A percentile compares a stretch with the other conserved stretches of the same genome.
These are phyloP conservation scores for Steromphala cineraria DNA, from an alignment of 2,888 invertebrate genomes.

Conservation along the genomic window DNA sequence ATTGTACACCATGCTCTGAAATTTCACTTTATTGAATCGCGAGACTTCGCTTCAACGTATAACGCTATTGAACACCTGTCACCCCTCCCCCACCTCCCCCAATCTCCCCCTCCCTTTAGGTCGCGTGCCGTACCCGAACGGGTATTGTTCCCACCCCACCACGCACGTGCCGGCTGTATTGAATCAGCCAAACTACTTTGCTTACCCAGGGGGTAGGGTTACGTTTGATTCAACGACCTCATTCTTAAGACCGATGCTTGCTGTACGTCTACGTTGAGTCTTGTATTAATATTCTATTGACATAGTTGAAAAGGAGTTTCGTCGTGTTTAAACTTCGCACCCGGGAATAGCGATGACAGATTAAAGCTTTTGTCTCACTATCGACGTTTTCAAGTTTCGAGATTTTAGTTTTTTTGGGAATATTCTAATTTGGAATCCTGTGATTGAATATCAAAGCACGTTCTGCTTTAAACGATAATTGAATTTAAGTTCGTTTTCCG, in stretches of 20 bases:
- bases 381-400: background rate
- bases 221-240: background rate
- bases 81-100: background rate
- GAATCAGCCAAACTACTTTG: background rate
- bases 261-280: background rate
- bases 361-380: slow-evolving; percentile 4
- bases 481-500: background rate
- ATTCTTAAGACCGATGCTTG: background rate
- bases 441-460: background rate
- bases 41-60: background rate
- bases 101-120: background rate
- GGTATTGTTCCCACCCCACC: background rate
- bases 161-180: background rate
- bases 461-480: background rate
- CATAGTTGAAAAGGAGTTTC: background rate
- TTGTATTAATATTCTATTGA: slow-evolving; percentile 7
- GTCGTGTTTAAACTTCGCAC: background rate
- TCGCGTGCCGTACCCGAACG: slow-evolving; percentile 15
- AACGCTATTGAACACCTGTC: background rate
- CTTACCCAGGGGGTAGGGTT: background rate
- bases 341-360: slow-evolving; percentile 12
- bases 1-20: no score
- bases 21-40: no score
- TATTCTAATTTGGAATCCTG: background rate
- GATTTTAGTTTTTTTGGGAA: background rate